Percentiles rank a stretch among this genome's conserved stretches.
These are phyloP conservation scores for Phymorhynchus buccinoides DNA, from an alignment of 1,140 invertebrate genomes.

Conservation along the genomic window DNA sequence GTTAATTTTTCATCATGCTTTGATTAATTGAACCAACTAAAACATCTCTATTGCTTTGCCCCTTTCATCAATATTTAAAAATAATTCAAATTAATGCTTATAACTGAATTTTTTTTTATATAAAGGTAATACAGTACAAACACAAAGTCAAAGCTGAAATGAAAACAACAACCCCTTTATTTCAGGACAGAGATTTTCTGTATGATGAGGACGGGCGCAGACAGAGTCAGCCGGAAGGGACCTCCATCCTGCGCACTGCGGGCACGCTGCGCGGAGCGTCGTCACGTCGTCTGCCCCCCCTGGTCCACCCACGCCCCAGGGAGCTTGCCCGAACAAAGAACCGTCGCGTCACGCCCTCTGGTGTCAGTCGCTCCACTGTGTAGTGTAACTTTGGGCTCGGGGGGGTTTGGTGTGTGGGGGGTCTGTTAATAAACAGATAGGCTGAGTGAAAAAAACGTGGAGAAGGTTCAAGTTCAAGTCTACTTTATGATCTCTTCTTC, in stretches of 20 bases:
- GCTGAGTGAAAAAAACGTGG: too few species aligned
- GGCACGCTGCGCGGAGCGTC: background rate
- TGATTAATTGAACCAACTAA: too few species aligned
- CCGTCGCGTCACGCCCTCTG: slow-evolving; percentile 2
- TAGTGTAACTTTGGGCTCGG: too few species aligned
- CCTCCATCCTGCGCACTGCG: background rate
- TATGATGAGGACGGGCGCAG: slow-evolving; percentile 41
- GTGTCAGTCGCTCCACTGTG: background rate
- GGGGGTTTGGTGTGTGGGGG: too few species aligned
- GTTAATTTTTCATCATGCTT: too few species aligned
- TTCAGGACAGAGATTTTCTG: slow-evolving; percentile 30
- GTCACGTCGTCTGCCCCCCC: background rate
- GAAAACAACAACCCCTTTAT: background rate
- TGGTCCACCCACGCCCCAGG: background rate
- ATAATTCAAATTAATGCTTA: too few species aligned
- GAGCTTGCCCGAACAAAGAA: background rate
- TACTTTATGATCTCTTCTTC: too few species aligned
- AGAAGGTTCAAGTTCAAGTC: too few species aligned
- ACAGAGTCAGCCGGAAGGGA: background rate
- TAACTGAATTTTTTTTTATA: too few species aligned
- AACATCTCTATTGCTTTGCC: too few species aligned
- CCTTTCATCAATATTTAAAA: too few species aligned
- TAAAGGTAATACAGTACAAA: background rate
- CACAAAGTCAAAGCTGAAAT: background rate
- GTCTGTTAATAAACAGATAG: too few species aligned